Base-by-base conservation (phyloP, 2,888 invertebrate species). In the Lepidocyrtoides sp. region DNA sequence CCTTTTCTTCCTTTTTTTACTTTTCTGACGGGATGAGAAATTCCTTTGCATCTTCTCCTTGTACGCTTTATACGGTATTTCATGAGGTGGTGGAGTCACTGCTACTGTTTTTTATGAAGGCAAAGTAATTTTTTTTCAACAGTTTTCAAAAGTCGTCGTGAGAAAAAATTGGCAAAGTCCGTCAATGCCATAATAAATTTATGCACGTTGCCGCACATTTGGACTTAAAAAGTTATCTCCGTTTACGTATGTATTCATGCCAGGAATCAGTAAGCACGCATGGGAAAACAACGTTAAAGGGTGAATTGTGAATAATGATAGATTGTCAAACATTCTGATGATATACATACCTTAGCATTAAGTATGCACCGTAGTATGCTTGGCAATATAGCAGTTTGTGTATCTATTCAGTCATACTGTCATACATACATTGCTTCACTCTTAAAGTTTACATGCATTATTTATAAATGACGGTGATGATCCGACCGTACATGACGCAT, bases 11-110 rank as follows among this genome's bases (percentile, higher is more conserved):
- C n/a, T n/a, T n/a, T 81, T 60, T 75, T 60, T 69, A 84, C 84
- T 72, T 72, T 51, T 86, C 29, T 79, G 88, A 69, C 81, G 88
- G 81, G 81, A 88, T 88, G 88, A 88, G 88, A 88, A 88, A 88
- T 88, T 88, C 88, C 88, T 81, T 51, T 41, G 88, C 69, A 88
- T 88, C 81, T 57, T 66, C 4, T 8, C 51, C 14, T n/a, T 44
- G 29, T 57, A 36, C 4, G 8, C 51, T 79, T 66, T 32, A 12
- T 26, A 51, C 20, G 7, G n/a, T 51, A 32, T 51, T 4, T 54
- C n/a, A 7, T 14, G 14, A 77, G 26, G 54, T 17, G 14, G 2
- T n/a, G n/a, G n/a, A n/a, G n/a, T n/a, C n/a, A 51, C 14, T 54
- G 51, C 7, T 12, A 14, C 8, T 7, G 77, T 12, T 29, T 51